phyloP scores from a whole-genome alignment of 2,888 invertebrate species.

The Trachelus troglodyta region DNA sequence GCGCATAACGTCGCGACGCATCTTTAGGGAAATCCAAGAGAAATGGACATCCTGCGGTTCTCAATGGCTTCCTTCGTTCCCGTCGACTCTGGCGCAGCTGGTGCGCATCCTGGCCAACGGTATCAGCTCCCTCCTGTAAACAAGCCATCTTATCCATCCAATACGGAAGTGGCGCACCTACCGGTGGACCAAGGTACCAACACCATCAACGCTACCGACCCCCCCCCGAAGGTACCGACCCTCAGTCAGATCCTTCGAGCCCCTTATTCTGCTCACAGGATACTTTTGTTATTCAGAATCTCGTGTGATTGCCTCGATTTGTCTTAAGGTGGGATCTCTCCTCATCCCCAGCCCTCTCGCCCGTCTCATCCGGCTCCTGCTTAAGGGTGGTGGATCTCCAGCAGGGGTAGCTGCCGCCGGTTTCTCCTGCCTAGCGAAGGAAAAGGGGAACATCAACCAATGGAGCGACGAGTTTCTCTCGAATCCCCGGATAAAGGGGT shows the following conservation, averaged over 20 bases:
- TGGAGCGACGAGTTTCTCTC: conserved; percentile 20
- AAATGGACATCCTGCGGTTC: conserved; percentile 6
- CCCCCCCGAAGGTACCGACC: conserved; percentile 31
- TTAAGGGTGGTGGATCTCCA: neutral
- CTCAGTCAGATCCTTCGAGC: neutral
- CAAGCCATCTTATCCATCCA: conserved; percentile 35
- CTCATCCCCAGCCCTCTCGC: neutral
- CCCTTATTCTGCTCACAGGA: conserved; percentile 25
- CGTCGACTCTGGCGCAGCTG: conserved; percentile 31
- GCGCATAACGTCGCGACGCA: neutral
- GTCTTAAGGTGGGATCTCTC: conserved; percentile 29
- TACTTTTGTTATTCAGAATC: conserved; percentile 46
- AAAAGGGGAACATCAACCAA: conserved; percentile 18
- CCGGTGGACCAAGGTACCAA: neutral
- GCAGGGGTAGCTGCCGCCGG: neutral
- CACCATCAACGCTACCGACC: neutral
- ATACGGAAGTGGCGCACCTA: neutral
- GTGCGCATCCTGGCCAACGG: conserved; percentile 38
- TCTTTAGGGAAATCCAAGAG: neutral
- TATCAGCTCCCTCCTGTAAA: conserved; percentile 43
- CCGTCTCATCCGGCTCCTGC: neutral
- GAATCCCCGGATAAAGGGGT: conserved; percentile 15
- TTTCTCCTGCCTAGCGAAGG: neutral
- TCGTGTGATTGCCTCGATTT: conserved; percentile 43
- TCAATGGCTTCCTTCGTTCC: conserved; percentile 4